Base-by-base conservation (phyloP, 2,888 invertebrate species). In the Chesias legatella region DNA sequence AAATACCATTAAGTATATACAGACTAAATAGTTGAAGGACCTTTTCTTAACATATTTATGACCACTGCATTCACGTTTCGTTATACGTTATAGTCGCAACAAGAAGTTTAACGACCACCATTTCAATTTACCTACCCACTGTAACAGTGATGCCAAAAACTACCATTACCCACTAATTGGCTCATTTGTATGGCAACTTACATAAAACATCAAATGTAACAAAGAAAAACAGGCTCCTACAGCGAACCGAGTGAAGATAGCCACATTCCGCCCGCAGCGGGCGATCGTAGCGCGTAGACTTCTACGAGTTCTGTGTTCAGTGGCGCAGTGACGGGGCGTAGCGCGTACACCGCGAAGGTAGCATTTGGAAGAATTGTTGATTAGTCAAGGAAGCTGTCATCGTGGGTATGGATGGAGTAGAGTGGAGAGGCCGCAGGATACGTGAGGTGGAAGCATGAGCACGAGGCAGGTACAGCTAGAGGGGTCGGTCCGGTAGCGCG, bases 321-420 rank as follows among this genome's bases (percentile, higher is more conserved):
- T 76, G 80, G 74, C 81, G 80, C 80, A 81, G 73, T 71, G 68
- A 63, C 56, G 63, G 73, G 72, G 72, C 77, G 79, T 73, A 74
- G 79, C 74, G 70, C 71, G n/a, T 67, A 68, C 73, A 69, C 63
- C 63, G 58, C 65, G 57, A 69, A 68, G 60, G 67, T 69, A 56
- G 59, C 66, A 53, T 50, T 51, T 63, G 48, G 60, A 63, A 68
- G 63, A 73, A n/a, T n/a, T n/a, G n/a, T n/a, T n/a, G n/a, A n/a
- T n/a, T n/a, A n/a, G n/a, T n/a, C 13, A 8, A 7, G 7, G 10
- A 27, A 7, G 20, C 10, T 10, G 10, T 3, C 10, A 11, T 31
- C 13, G 22, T 17, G 31, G 7, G 20, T 25, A 6, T n/a, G 29
- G 34, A 32, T 10, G 27, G 26, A 24, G 32, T 32, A 36, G 32